Conservation (phyloP, 2,113 vertebrate species). For the Ophthalmolycus amberensis region DNA sequence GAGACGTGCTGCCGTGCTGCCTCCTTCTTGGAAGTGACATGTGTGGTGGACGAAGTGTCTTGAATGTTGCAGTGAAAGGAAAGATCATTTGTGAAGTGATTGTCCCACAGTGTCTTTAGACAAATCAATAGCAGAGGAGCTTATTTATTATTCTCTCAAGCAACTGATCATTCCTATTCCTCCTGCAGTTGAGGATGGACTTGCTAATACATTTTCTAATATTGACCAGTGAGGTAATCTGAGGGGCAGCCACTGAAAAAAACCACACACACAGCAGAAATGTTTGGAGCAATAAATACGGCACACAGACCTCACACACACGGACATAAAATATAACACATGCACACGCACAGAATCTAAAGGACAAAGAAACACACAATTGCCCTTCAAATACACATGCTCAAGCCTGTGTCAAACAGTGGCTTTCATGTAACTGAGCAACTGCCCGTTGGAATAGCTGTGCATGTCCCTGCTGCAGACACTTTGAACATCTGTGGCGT, state of each 20-base stretch:
- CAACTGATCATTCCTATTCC: constrained; percentile 54
- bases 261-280: constrained; percentile 42
- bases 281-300: constrained; percentile 46
- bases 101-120: constrained; percentile 34
- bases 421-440: constrained; percentile 44
- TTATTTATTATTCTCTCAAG: constrained; percentile 58
- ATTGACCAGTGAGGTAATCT: constrained; percentile 57
- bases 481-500: constrained; percentile 63
- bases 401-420: constrained; percentile 22
- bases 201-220: constrained; percentile 58
- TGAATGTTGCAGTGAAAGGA: constrained; percentile 31
- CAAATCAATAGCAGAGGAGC: constrained; percentile 53
- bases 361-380: constrained; percentile 12
- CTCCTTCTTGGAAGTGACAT: background rate
- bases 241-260: constrained; percentile 49
- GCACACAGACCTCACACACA: constrained; percentile 3
- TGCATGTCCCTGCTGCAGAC: constrained; percentile 10
- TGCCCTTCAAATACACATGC: constrained; percentile 10
- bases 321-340: background rate
- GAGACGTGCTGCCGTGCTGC: background rate
- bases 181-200: constrained; percentile 42
- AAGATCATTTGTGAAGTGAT: constrained; percentile 35
- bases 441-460: constrained; percentile 39
- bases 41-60: background rate
- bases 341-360: background rate